These are phyloP conservation scores for Cuniculus paca DNA, from an alignment of 2,797 vertebrate species.

Conservation along the genomic window DNA sequence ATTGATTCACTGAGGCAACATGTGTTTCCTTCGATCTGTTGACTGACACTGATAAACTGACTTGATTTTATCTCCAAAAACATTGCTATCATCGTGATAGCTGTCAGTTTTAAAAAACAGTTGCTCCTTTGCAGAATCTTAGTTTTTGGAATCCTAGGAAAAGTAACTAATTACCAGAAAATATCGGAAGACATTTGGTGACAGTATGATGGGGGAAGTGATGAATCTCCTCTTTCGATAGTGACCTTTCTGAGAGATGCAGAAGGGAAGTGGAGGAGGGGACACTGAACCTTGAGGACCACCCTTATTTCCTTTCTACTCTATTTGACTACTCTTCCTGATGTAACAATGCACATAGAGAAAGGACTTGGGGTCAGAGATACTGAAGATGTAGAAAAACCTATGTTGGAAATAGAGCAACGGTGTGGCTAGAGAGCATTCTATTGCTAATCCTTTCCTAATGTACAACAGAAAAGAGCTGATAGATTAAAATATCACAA, in stretches of 20 bases:
- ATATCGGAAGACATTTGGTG: background rate
- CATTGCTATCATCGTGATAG: background rate
- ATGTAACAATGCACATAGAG: background rate
- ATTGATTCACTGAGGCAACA: background rate
- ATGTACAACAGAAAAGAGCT: background rate
- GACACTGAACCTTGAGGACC: background rate
- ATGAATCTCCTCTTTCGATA: background rate
- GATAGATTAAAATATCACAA: background rate
- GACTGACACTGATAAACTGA: background rate
- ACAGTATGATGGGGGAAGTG: background rate
- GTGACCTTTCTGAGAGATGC: background rate
- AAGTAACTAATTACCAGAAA: conserved; percentile 8
- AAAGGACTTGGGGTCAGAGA: background rate
- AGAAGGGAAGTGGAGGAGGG: background rate
- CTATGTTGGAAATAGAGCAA: background rate
- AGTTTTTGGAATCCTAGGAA: background rate
- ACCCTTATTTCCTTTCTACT: background rate
- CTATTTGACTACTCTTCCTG: background rate
- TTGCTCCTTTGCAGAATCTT: background rate
- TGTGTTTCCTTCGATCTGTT: background rate
- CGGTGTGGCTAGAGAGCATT: background rate
- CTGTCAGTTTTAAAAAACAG: background rate
- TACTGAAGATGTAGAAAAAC: background rate
- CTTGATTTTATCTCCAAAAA: background rate
- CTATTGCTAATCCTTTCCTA: background rate